These are phyloP conservation scores for Labia minor DNA, from an alignment of 2,888 invertebrate species.

Conservation along the genomic window DNA sequence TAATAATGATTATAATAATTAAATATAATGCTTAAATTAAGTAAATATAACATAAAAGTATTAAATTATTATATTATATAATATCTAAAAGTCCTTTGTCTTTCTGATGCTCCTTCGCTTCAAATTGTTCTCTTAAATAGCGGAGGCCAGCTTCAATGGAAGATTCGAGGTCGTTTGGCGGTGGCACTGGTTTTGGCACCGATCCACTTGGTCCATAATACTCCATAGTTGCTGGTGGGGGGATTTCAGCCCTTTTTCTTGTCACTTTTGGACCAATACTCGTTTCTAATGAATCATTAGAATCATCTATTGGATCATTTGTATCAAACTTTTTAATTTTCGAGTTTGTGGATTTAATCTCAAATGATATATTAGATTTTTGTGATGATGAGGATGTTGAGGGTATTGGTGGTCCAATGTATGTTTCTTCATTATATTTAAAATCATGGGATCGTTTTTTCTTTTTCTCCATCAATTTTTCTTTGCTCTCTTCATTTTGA, in stretches of 20 bases:
- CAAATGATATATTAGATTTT: conserved; percentile 27
- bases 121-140: conserved; percentile 43
- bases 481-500: conserved; percentile 17
- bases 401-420: conserved; percentile 24
- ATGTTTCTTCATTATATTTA: conserved; percentile 21
- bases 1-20: too few relatives aligned
- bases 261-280: background rate
- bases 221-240: conserved; percentile 54
- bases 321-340: conserved; percentile 20
- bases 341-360: conserved; percentile 24
- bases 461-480: background rate
- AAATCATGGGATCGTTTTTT: conserved; percentile 22
- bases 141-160: conserved; percentile 46
- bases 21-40: background rate
- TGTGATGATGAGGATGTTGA: conserved; percentile 30
- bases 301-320: conserved; percentile 17
- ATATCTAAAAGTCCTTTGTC: conserved; percentile 32
- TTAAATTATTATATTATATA: conserved; percentile 18
- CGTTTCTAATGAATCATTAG: background rate
- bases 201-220: conserved; percentile 45
- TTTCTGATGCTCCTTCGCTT: conserved; percentile 38
- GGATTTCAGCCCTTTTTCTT: conserved; percentile 43
- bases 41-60: background rate
- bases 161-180: conserved; percentile 36
- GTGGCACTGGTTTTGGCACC: conserved; percentile 28